Evolutionary conservation across 2,797 vertebrate species (phyloP).

Genomic region (Sternotherus odoratus): DNA sequence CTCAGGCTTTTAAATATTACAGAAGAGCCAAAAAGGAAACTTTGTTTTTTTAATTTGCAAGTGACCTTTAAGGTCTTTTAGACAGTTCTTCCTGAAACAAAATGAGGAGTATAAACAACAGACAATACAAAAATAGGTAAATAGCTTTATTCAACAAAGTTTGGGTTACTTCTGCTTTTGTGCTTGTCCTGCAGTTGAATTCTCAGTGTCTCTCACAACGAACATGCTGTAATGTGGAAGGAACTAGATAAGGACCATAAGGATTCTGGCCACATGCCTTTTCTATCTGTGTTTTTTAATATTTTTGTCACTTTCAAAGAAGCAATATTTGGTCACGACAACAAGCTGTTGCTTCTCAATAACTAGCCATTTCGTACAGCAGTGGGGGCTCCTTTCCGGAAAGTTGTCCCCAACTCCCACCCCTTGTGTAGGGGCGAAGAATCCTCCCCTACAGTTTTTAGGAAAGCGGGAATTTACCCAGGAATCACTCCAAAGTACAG

Average conservation of each 20-base stretch:
- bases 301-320: not conserved
- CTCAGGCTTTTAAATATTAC: not conserved
- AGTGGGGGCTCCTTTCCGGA: not conserved
- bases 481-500: not conserved
- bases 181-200: not conserved
- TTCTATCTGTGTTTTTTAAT: not conserved
- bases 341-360: not conserved
- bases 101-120: constrained; percentile 5
- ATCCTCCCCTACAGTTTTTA: not conserved
- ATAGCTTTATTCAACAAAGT: constrained; percentile 25
- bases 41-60: constrained; percentile 1
- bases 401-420: not conserved
- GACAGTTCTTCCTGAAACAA: constrained; percentile 1
- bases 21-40: not conserved
- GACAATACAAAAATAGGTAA: constrained; percentile 44
- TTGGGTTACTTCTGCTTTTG: not conserved
- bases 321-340: not conserved
- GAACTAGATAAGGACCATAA: not conserved
- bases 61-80: not conserved
- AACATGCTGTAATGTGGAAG: not conserved
- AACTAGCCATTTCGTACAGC: not conserved
- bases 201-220: not conserved
- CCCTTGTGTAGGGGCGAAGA: not conserved
- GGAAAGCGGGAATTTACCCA: not conserved
- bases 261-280: fast-evolving